Conservation (phyloP, 2,888 invertebrate genomes). For the Drosophila ezoana region DNA sequence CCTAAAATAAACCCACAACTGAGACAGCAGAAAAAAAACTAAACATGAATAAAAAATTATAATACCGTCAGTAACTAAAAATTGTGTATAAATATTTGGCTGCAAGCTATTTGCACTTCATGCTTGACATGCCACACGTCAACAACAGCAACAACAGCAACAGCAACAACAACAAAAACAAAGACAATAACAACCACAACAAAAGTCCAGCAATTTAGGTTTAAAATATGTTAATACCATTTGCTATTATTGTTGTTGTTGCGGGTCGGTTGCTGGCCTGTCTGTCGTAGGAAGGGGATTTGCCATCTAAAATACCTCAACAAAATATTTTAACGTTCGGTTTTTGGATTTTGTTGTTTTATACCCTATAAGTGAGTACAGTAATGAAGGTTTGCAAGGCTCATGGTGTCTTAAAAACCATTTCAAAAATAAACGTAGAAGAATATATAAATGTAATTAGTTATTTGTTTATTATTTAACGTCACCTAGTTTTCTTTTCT, state of each 20-base stretch:
- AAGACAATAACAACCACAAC: conserved; percentile 53
- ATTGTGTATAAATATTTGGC: conserved; percentile 74
- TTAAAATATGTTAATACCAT: conserved; percentile 76
- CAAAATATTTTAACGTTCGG: conserved; percentile 66
- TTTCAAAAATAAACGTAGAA: too few relatives aligned
- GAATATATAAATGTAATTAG: too few relatives aligned
- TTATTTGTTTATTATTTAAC: too few relatives aligned
- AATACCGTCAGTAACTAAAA: conserved; percentile 49
- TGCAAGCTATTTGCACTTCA: conserved; percentile 79
- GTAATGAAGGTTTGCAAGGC: neutral
- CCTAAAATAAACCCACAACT: conserved; percentile 26
- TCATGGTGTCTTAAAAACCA: too few relatives aligned
- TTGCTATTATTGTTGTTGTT: conserved; percentile 45
- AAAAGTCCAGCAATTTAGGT: conserved; percentile 71
- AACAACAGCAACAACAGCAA: conserved; percentile 37
- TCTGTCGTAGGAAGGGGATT: conserved; percentile 29
- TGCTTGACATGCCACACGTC: conserved; percentile 73
- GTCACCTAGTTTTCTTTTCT: too few relatives aligned
- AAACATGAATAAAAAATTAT: conserved; percentile 10
- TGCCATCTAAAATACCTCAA: conserved; percentile 64
- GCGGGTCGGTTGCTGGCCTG: conserved; percentile 33
- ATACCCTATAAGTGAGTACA: conserved; percentile 20
- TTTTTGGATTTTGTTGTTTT: conserved; percentile 40
- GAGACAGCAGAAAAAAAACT: conserved; percentile 11
- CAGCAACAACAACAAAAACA: conserved; percentile 18